These are phyloP conservation scores for Drosophila infuscata DNA, from an alignment of 2,888 invertebrate species.

Conservation along the genomic window DNA sequence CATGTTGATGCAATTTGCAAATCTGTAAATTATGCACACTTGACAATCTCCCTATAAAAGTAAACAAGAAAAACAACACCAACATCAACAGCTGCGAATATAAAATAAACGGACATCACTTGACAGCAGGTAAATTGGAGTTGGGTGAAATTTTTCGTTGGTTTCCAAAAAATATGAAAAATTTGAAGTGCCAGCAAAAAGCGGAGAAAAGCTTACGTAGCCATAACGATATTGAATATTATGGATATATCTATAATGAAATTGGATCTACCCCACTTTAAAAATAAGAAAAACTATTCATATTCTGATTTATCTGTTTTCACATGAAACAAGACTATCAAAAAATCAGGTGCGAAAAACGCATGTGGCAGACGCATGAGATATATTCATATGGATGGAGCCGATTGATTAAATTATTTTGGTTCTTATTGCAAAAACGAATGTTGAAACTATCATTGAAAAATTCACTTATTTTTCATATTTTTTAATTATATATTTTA, in stretches of 20 bases:
- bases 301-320: conserved; percentile 27
- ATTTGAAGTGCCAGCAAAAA: conserved; percentile 35
- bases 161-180: conserved; percentile 46
- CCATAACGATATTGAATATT: conserved; percentile 31
- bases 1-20: conserved; percentile 75
- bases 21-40: conserved; percentile 77
- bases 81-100: conserved; percentile 26
- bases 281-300: conserved; percentile 24
- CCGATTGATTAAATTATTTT: neutral
- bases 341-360: neutral
- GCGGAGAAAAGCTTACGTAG: conserved; percentile 14
- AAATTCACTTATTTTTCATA: no score
- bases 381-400: neutral
- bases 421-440: neutral
- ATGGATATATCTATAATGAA: conserved; percentile 22
- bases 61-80: conserved; percentile 42
- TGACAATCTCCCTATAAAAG: conserved; percentile 71
- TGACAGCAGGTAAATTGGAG: neutral
- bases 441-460: neutral
- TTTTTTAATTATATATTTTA: neutral
- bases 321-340: conserved; percentile 3
- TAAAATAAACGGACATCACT: conserved; percentile 41
- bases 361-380: neutral
- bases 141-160: conserved; percentile 2
- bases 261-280: conserved; percentile 3